Conservation (phyloP, 2,888 invertebrate genomes). For the Ceriagrion tenellum region DNA sequence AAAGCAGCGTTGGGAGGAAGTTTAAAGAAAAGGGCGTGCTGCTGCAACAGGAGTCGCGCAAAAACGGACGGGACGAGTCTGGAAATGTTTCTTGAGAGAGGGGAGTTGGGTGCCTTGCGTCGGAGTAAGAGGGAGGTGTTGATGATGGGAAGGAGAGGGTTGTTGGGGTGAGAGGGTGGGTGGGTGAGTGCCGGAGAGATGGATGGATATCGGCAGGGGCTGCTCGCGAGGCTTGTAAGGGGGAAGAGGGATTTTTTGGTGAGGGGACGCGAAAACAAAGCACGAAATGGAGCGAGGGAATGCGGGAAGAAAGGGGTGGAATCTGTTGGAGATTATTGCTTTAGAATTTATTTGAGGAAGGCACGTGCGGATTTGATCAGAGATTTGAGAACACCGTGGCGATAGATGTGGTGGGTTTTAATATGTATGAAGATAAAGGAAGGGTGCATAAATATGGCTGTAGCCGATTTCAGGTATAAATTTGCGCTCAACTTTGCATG, state of each 20-base stretch:
- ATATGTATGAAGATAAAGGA: too few relatives aligned
- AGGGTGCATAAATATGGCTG: too few relatives aligned
- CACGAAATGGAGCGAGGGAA: not conserved
- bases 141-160: too few relatives aligned
- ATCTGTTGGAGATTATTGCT: not conserved
- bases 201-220: not conserved
- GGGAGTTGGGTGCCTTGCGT: too few relatives aligned
- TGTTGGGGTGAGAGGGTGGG: too few relatives aligned
- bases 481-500: too few relatives aligned
- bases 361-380: not conserved
- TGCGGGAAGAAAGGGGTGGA: not conserved
- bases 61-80: not conserved
- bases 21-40: not conserved
- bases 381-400: not conserved
- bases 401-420: not conserved
- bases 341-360: not conserved
- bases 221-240: not conserved
- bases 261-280: not conserved
- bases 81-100: not conserved
- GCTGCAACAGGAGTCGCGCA: conserved; percentile 10
- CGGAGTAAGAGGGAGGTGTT: too few relatives aligned
- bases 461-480: too few relatives aligned
- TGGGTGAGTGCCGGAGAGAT: not conserved
- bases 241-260: not conserved
- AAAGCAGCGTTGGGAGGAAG: too few relatives aligned